Evolutionary conservation across 2,888 invertebrate genomes (phyloP), one percentile per base, ranked within the genome.

Genomic region (Eupeodes luniger): DNA sequence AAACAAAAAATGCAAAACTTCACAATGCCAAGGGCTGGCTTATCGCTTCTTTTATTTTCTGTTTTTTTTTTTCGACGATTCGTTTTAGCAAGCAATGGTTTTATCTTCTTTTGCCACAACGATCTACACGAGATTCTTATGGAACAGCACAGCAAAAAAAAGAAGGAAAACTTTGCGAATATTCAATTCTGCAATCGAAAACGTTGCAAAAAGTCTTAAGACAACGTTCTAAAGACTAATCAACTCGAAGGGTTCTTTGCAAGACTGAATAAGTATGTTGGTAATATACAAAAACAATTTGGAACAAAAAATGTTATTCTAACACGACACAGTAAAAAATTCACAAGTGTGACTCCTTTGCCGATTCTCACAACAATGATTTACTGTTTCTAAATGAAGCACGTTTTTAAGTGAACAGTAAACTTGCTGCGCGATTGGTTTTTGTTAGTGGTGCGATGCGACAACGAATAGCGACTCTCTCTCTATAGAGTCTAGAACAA

Each of bases 291-390:
- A 10, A 66, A 36, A 64, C n/a, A 40, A 5, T 10, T 19, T 3
- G 2, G 10, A 10, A 55, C 40, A 81, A 44, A 59, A 75, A 66
- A 69, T n/a, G 59, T 72, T 57, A 40, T 49, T 14, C 12, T 4
- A 49, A 70, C 51, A 75, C 69, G 82, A 81, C 27, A 74, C 27
- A 36, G 40, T 64, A 51, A 27, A 27, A 27, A 75, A 70, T 75
- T 75, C 67, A 61, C 47, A 62, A 69, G 36, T 83, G 77, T 72
- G 83, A 83, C 80, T 87, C 80, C 90, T 91, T 90, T 90, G 91
- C 92, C 93, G 93, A 92, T 93, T 92, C 92, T 91, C 91, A 91
- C 91, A 91, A 90, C 90, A 93, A 93, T 93, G 93, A 93, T 93
- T 93, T 92, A 93, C 93, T 91, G 92, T 93, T 92, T 90, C 92